Percentiles rank a stretch among this genome's conserved stretches.
phyloP scores from a whole-genome alignment of 2,113 vertebrate genomes.

The Dromas ardeola region DNA sequence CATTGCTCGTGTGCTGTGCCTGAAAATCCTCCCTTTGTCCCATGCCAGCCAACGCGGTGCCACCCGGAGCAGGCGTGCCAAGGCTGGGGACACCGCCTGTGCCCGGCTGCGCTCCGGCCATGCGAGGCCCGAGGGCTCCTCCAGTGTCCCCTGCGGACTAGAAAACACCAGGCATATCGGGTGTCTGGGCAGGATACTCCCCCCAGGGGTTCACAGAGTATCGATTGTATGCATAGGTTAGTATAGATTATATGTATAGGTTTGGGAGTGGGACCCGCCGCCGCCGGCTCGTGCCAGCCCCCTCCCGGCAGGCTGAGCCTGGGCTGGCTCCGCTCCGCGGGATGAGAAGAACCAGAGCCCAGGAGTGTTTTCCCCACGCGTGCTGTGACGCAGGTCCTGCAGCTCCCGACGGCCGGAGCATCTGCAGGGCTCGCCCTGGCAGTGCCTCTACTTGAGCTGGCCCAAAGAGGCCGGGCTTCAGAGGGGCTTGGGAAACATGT shows the following conservation, averaged over 20 bases:
- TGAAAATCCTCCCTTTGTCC: background rate
- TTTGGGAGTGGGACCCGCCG: background rate
- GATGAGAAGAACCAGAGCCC: background rate
- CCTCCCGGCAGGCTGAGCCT: background rate
- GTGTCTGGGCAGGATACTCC: background rate
- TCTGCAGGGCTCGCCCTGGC: background rate
- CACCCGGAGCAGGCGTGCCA: background rate
- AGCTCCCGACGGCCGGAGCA: accelerated
- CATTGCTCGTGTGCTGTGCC: accelerated
- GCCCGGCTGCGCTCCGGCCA: accelerated
- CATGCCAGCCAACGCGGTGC: accelerated
- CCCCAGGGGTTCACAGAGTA: background rate
- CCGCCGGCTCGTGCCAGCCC: background rate
- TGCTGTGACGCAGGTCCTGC: background rate
- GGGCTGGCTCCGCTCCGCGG: background rate
- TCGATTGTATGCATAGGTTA: background rate
- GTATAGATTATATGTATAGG: accelerated
- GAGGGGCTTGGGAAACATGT: background rate
- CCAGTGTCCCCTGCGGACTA: background rate
- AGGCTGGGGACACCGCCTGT: background rate
- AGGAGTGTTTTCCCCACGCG: accelerated
- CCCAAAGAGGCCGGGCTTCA: background rate
- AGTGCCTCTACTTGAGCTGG: background rate
- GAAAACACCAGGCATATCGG: background rate
- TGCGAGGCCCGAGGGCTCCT: accelerated